Percentiles rank a stretch among this genome's conserved stretches.
Conservation (phyloP, 2,113 vertebrate genomes). For the Ellobius talpinus region DNA sequence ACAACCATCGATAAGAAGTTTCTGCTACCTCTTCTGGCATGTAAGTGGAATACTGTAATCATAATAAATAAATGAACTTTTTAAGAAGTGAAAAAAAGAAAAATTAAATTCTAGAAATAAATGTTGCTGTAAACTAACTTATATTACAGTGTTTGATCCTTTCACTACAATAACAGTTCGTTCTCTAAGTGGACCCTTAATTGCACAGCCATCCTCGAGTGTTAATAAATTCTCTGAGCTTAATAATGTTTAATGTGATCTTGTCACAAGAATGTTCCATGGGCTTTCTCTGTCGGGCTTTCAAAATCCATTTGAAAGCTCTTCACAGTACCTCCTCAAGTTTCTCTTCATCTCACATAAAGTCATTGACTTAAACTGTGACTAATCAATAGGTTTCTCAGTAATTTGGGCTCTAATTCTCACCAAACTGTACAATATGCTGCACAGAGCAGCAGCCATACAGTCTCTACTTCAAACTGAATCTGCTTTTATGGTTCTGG, state of each 20-base stretch:
- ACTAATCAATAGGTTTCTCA: not conserved
- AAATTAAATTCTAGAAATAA: slow-evolving; percentile 40
- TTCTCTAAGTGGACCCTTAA: slow-evolving; percentile 21
- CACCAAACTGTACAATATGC: not conserved
- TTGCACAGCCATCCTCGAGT: slow-evolving; percentile 10
- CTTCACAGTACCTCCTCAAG: not conserved
- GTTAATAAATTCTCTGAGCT: not conserved
- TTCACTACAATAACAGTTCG: slow-evolving; percentile 42
- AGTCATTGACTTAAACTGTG: slow-evolving; percentile 20
- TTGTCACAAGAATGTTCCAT: not conserved
- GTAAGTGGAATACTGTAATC: too few relatives aligned
- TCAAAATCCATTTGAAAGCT: slow-evolving; percentile 38
- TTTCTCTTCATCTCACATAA: slow-evolving; percentile 14
- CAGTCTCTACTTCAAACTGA: rapidly evolving
- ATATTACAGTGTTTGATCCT: not conserved
- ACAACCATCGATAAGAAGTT: too few relatives aligned
- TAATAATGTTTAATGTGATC: not conserved
- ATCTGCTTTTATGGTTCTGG: not conserved
- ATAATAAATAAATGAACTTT: too few relatives aligned
- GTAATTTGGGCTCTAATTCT: not conserved
- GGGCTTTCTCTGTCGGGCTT: not conserved
- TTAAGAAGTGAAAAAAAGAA: too few relatives aligned
- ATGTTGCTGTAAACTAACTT: not conserved
- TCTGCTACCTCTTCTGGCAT: too few relatives aligned
- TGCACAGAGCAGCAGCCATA: not conserved